Evolutionary conservation across 2,113 vertebrate genomes (phyloP).

Genomic region (Cephalopholis sonnerati): DNA sequence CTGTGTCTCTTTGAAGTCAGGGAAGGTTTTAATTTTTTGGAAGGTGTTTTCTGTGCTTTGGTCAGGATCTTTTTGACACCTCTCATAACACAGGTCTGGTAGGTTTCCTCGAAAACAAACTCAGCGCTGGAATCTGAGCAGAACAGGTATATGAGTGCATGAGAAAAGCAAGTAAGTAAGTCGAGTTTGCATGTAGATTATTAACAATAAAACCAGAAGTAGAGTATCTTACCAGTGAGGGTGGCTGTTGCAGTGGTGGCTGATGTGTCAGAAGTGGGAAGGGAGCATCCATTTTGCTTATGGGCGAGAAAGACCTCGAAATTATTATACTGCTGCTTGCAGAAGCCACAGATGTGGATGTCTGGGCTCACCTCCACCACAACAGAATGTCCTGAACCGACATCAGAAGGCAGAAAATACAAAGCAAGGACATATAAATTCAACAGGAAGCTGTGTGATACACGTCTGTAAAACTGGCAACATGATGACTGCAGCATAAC

Average conservation of each 20-base stretch:
- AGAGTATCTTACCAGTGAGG: slow-evolving; percentile 85
- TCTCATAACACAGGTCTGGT: slow-evolving; percentile 89
- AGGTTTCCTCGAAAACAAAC: slow-evolving; percentile 93
- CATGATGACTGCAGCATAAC: not conserved
- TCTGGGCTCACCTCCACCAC: slow-evolving; percentile 94
- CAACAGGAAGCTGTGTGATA: not conserved
- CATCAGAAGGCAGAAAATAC: slow-evolving; percentile 53
- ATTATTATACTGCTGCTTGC: slow-evolving; percentile 97
- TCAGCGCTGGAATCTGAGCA: slow-evolving; percentile 88
- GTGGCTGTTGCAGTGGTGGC: slow-evolving; percentile 81
- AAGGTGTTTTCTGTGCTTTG: slow-evolving; percentile 87
- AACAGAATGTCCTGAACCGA: slow-evolving; percentile 87
- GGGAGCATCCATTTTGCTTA: slow-evolving; percentile 93
- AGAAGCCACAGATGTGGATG: slow-evolving; percentile 97
- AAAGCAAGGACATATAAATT: not conserved
- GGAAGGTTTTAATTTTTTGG: slow-evolving; percentile 86
- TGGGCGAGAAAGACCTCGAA: slow-evolving; percentile 93
- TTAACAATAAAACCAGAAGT: not conserved
- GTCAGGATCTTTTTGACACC: slow-evolving; percentile 88
- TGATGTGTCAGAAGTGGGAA: slow-evolving; percentile 78
- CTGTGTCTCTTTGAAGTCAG: slow-evolving; percentile 90
- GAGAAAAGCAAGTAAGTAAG: not conserved
- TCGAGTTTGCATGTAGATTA: not conserved
- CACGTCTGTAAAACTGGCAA: not conserved
- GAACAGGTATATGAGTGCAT: not conserved